phyloP scores from a whole-genome alignment of 2,888 invertebrate species.

The Parochlus steinenii region DNA sequence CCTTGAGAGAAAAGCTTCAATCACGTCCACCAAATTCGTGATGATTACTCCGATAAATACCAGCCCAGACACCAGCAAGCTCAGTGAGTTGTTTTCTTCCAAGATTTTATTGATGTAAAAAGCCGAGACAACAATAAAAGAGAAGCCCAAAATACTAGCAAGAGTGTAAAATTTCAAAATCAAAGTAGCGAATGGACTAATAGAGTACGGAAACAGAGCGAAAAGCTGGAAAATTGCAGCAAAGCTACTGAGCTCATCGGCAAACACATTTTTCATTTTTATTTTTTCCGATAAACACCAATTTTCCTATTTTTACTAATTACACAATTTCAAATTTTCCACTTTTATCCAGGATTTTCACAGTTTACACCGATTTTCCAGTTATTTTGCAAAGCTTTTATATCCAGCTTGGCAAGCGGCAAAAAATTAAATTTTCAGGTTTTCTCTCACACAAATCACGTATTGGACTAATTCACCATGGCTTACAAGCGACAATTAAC shows the following conservation, averaged over 20 bases:
- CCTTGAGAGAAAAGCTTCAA: slow-evolving; percentile 17
- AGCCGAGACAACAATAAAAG: slow-evolving; percentile 11
- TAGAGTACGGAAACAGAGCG: slow-evolving; percentile 1
- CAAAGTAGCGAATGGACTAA: neutral
- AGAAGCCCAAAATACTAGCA: slow-evolving; percentile 15
- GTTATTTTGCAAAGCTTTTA: no score
- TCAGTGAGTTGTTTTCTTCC: slow-evolving; percentile 13
- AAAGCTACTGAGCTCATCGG: slow-evolving; percentile 3
- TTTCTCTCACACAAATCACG: no score
- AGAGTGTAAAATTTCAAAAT: slow-evolving; percentile 18
- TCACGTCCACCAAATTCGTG: slow-evolving; percentile 17
- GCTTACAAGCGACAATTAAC: no score
- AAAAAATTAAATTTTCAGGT: no score
- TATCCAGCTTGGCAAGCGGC: no score
- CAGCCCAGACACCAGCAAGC: slow-evolving; percentile 14
- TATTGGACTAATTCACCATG: no score
- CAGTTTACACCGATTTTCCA: no score
- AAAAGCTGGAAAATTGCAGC: slow-evolving; percentile 6
- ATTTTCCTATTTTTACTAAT: no score
- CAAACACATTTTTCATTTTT: slow-evolving; percentile 7
- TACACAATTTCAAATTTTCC: no score
- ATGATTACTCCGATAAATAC: slow-evolving; percentile 17
- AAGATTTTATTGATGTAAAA: slow-evolving; percentile 11
- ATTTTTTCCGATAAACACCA: no score
- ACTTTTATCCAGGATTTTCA: no score